phyloP scores from a whole-genome alignment of 1,140 invertebrate genomes.

The Reticulitermes speratus region DNA sequence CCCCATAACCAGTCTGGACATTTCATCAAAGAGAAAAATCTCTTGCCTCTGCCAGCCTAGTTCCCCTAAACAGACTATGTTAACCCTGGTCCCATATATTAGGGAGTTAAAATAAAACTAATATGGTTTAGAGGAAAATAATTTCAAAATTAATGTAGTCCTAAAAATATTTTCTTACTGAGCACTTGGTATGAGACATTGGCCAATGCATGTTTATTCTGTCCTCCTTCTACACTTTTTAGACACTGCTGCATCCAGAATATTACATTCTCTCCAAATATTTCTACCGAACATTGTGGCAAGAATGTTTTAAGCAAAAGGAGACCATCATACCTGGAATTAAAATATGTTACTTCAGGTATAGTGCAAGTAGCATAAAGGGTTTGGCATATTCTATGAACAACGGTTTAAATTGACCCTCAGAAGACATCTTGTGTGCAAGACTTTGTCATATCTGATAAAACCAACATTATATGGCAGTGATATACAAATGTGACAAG shows the following conservation, averaged over 20 bases:
- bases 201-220: not conserved
- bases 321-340: not conserved
- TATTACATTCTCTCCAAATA: slow-evolving; percentile 4
- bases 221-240: not conserved
- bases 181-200: not conserved
- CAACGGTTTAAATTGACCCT: too few relatives aligned
- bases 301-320: slow-evolving; percentile 19
- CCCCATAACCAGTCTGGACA: too few relatives aligned
- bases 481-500: too few relatives aligned
- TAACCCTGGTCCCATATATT: too few relatives aligned
- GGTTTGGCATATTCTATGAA: too few relatives aligned
- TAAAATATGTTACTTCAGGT: not conserved
- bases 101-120: not conserved
- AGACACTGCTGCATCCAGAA: slow-evolving; percentile 21
- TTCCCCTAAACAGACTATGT: too few relatives aligned
- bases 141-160: not conserved
- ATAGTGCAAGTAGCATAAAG: too few relatives aligned
- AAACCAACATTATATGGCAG: too few relatives aligned
- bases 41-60: too few relatives aligned
- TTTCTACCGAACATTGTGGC: slow-evolving; percentile 16
- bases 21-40: too few relatives aligned
- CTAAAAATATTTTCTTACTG: not conserved
- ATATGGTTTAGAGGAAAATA: not conserved
- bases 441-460: too few relatives aligned
- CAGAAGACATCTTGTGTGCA: too few relatives aligned